Conservation (phyloP, 1,140 invertebrate genomes). For the Gerris buenoi region DNA sequence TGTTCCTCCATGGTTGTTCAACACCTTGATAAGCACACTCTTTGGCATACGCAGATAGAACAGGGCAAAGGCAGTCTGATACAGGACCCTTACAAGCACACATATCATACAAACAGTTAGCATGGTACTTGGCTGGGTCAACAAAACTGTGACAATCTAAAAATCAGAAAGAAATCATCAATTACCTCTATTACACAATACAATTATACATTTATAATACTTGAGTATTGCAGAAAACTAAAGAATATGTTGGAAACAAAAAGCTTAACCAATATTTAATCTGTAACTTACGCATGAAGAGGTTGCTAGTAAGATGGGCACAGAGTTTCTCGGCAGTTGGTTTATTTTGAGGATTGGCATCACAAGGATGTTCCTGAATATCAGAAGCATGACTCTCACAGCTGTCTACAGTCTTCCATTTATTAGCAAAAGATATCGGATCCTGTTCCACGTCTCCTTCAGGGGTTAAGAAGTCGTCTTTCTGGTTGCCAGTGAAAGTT, state of each 20-base stretch:
- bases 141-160: conserved; percentile 64
- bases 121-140: conserved; percentile 58
- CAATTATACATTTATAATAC: too few relatives aligned
- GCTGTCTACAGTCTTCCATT: conserved; percentile 66
- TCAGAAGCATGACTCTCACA: conserved; percentile 40
- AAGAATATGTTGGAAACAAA: neutral
- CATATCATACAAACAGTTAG: conserved; percentile 72
- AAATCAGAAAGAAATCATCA: conserved; percentile 18
- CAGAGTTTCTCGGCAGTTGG: conserved; percentile 50
- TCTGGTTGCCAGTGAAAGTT: conserved; percentile 71
- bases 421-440: conserved; percentile 62
- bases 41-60: conserved; percentile 59
- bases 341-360: conserved; percentile 50
- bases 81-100: conserved; percentile 47
- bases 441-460: conserved; percentile 66
- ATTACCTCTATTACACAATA: too few relatives aligned
- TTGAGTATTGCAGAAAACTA: too few relatives aligned
- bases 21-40: conserved; percentile 57
- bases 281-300: conserved; percentile 41
- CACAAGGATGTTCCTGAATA: conserved; percentile 46
- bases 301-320: conserved; percentile 44
- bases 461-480: conserved; percentile 75
- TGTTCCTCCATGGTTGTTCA: conserved; percentile 54
- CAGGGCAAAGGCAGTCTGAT: conserved; percentile 60
- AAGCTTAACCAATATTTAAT: neutral